Evolutionary conservation across 2,797 vertebrate genomes (phyloP).

Genomic region (Thalassophryne amazonica): DNA sequence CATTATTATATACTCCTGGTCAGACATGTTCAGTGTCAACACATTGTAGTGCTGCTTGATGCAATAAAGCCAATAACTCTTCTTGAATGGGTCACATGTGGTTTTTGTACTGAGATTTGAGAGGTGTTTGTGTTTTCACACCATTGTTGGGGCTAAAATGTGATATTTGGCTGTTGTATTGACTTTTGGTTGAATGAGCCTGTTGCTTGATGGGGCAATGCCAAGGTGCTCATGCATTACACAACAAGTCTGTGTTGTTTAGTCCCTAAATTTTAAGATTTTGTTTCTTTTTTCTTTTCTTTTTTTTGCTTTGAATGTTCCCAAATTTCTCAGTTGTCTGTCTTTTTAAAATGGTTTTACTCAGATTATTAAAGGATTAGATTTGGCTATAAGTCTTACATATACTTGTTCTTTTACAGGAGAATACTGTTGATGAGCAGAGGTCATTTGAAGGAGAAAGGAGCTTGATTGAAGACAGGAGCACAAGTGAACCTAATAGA

Average conservation of each 20-base stretch:
- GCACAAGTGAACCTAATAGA: constrained; percentile 53
- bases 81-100: constrained; percentile 73
- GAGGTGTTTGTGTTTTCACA: constrained; percentile 29
- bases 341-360: constrained; percentile 24
- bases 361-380: constrained; percentile 40
- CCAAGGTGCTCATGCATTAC: constrained; percentile 60
- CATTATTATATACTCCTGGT: constrained; percentile 55
- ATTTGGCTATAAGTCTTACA: constrained; percentile 69
- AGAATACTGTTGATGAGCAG: constrained; percentile 65
- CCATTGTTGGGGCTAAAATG: constrained; percentile 18
- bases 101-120: constrained; percentile 64
- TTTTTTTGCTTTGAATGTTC: constrained; percentile 7
- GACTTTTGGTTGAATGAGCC: constrained; percentile 58
- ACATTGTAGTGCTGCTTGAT: constrained; percentile 60
- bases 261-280: constrained; percentile 12
- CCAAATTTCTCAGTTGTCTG: no score
- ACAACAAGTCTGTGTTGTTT: no score
- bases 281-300: background rate
- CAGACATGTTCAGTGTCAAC: constrained; percentile 64
- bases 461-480: constrained; percentile 68
- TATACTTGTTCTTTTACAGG: constrained; percentile 79
- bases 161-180: constrained; percentile 50
- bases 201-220: constrained; percentile 52
- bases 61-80: constrained; percentile 77
- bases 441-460: constrained; percentile 70